A percentile compares a stretch with the other conserved stretches of the same genome.
phyloP scores from a whole-genome alignment of 2,797 vertebrate genomes.

The Sebastiscus albofasciatus region DNA sequence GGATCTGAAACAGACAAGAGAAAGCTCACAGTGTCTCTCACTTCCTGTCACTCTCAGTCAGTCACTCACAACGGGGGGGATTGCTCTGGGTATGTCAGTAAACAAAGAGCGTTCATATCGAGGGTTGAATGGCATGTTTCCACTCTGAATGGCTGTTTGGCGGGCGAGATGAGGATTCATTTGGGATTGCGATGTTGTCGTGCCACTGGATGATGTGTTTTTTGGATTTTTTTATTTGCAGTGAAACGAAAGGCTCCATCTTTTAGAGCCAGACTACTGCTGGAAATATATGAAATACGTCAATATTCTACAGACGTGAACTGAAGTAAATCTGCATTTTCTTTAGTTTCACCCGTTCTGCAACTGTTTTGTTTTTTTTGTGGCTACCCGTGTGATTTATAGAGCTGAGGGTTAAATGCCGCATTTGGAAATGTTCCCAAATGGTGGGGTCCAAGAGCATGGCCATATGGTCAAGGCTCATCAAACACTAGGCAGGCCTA shows the following conservation, averaged over 20 bases:
- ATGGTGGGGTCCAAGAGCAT: slow-evolving; percentile 66
- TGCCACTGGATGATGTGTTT: not conserved
- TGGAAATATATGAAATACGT: not conserved
- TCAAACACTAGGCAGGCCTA: slow-evolving; percentile 70
- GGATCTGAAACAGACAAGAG: slow-evolving; percentile 85
- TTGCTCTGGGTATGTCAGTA: slow-evolving; percentile 17
- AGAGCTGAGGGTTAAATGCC: slow-evolving; percentile 49
- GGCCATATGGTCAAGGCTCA: slow-evolving; percentile 80
- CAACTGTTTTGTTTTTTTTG: slow-evolving; percentile 25
- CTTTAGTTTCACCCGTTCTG: not conserved
- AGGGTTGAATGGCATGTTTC: slow-evolving; percentile 20
- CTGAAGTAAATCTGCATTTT: not conserved
- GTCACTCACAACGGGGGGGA: slow-evolving; percentile 30
- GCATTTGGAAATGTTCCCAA: slow-evolving; percentile 74
- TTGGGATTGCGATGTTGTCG: slow-evolving; percentile 3
- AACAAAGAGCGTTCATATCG: slow-evolving; percentile 30
- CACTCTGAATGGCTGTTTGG: slow-evolving; percentile 21
- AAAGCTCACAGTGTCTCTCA: slow-evolving; percentile 4
- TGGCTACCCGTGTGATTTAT: slow-evolving; percentile 52
- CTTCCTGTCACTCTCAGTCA: slow-evolving; percentile 22
- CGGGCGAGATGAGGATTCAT: slow-evolving; percentile 15
- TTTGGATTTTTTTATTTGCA: not conserved
- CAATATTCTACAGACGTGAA: not conserved
- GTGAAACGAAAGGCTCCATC: slow-evolving; percentile 1
- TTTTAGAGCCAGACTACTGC: not conserved